Conservation (phyloP, 2,797 vertebrate species). For the Phataginus tricuspis region DNA sequence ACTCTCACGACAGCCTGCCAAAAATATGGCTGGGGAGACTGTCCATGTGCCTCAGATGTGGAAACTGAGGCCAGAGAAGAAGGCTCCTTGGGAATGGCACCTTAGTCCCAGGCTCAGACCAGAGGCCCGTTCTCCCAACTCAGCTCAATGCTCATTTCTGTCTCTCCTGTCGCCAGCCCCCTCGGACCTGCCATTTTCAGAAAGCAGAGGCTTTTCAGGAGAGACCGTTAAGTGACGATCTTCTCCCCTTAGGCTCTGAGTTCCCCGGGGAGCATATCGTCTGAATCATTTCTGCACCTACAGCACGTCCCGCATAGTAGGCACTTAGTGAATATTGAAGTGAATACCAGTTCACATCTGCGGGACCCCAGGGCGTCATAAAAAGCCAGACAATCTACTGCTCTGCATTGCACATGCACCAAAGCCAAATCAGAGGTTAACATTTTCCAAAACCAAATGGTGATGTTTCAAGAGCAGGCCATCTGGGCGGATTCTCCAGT, state of each 20-base stretch:
- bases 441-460: background rate
- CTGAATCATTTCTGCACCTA: background rate
- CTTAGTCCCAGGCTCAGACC: accelerated
- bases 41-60: background rate
- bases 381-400: background rate
- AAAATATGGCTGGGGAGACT: background rate
- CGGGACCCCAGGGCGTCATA: background rate
- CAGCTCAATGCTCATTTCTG: background rate
- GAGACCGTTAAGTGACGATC: background rate
- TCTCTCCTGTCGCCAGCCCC: background rate
- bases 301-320: background rate
- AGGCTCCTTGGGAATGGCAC: background rate
- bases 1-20: background rate
- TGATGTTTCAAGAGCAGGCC: background rate
- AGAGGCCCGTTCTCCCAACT: background rate
- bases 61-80: background rate
- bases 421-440: slow-evolving; percentile 13
- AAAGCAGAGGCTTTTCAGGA: background rate
- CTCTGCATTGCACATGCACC: background rate
- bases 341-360: background rate
- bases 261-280: background rate
- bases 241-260: background rate
- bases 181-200: background rate
- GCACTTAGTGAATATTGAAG: background rate
- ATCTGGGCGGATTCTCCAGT: background rate